Evolutionary conservation across 2,888 invertebrate genomes (phyloP).

Genomic region (Ochropleura plecta): DNA sequence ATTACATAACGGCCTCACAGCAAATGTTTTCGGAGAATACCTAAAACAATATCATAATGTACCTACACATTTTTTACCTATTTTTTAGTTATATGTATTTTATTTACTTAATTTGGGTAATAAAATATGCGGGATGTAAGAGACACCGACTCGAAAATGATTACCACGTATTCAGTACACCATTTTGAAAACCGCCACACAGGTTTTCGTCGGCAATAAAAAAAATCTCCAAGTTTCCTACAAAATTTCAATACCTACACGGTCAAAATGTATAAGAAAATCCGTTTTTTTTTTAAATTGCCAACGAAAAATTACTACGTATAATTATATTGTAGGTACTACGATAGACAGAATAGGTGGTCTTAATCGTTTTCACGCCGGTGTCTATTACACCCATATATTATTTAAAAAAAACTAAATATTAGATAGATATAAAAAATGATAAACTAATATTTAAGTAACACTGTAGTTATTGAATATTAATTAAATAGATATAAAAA

Average conservation of each 20-base stretch:
- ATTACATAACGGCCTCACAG: slow-evolving; percentile 12
- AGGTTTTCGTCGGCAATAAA: too few species aligned
- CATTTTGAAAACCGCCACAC: too few species aligned
- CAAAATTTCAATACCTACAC: too few species aligned
- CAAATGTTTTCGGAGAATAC: slow-evolving; percentile 12
- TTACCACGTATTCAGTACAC: too few species aligned
- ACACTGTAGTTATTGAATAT: slow-evolving; percentile 3
- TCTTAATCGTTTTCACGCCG: slow-evolving; percentile 5
- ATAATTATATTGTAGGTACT: neutral
- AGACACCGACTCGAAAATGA: too few species aligned
- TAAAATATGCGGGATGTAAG: slow-evolving; percentile 8
- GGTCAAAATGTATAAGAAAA: slow-evolving; percentile 1
- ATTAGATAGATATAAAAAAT: neutral
- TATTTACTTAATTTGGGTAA: slow-evolving; percentile 7
- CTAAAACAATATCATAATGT: slow-evolving; percentile 18
- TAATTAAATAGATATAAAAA: neutral
- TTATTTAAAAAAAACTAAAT: neutral
- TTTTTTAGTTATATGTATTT: slow-evolving; percentile 2
- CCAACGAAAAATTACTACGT: slow-evolving; percentile 8
- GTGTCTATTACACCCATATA: slow-evolving; percentile 1
- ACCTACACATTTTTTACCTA: too few species aligned
- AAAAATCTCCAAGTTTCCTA: too few species aligned
- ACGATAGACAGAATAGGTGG: slow-evolving; percentile 13
- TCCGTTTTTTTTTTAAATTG: slow-evolving; percentile 6
- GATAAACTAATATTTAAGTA: neutral